phyloP scores from a whole-genome alignment of 2,797 vertebrate genomes.

The Molossus alvarezi region DNA sequence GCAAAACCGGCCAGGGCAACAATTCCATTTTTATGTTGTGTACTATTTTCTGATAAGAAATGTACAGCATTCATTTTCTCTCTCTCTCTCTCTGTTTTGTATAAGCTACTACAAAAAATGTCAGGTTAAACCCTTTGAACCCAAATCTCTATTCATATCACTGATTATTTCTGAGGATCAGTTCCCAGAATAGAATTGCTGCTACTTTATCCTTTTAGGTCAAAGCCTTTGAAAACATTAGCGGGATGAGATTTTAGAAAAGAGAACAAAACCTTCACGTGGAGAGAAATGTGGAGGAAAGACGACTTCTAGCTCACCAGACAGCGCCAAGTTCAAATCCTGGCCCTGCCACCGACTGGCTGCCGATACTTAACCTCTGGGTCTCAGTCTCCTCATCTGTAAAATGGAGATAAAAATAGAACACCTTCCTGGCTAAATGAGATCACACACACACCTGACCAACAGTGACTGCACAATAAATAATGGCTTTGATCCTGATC shows the following conservation, averaged over 20 bases:
- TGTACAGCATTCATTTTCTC: background rate
- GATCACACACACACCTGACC: background rate
- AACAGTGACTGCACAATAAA: background rate
- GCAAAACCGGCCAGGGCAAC: background rate
- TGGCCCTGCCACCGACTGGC: background rate
- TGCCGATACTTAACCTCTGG: background rate
- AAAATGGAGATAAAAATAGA: background rate
- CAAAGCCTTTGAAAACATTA: background rate
- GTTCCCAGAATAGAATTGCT: background rate
- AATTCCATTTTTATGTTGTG: background rate
- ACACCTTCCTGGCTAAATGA: background rate
- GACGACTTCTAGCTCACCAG: background rate
- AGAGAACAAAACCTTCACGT: background rate
- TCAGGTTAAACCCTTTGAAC: background rate
- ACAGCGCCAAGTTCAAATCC: background rate
- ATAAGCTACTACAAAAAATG: background rate
- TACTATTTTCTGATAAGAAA: background rate
- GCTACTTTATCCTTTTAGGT: background rate
- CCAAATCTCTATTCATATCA: background rate
- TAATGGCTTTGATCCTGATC: background rate
- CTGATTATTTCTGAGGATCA: background rate
- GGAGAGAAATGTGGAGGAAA: background rate
- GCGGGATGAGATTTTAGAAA: background rate
- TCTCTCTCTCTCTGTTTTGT: background rate
- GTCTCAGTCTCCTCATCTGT: background rate